These are phyloP conservation scores for Anomalospiza imberbis DNA, from an alignment of 2,797 vertebrate species.

Conservation along the genomic window DNA sequence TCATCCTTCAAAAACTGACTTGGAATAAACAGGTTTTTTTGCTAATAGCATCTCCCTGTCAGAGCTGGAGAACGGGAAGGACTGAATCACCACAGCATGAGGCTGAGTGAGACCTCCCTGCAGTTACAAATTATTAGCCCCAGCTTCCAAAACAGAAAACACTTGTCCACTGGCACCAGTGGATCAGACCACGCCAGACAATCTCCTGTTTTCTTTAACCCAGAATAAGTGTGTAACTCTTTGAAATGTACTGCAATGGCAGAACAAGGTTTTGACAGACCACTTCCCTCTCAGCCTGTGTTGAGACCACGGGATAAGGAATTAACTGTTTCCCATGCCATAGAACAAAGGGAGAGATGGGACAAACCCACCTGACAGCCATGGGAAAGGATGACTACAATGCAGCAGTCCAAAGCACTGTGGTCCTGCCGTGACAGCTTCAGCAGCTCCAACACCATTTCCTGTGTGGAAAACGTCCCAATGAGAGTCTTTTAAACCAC, in stretches of 20 bases:
- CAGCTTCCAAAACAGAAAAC: fast-evolving
- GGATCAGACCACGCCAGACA: not conserved
- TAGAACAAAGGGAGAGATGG: not conserved
- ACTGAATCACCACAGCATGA: fast-evolving
- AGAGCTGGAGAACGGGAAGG: not conserved
- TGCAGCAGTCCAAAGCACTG: constrained; percentile 83
- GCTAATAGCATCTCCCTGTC: not conserved
- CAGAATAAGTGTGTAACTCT: not conserved
- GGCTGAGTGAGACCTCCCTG: not conserved
- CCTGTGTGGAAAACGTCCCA: constrained; percentile 51
- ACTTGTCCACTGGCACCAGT: not conserved
- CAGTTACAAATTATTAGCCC: fast-evolving
- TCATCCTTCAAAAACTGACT: not conserved
- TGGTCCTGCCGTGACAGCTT: constrained; percentile 81
- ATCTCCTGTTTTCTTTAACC: not conserved
- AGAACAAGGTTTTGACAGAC: not conserved
- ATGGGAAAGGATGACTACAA: constrained; percentile 91
- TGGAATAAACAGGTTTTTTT: not conserved
- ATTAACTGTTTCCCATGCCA: fast-evolving
- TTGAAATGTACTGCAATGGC: fast-evolving
- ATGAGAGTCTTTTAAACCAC: fast-evolving
- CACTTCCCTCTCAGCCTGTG: not conserved
- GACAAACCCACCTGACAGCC: constrained; percentile 84
- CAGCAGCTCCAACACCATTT: constrained; percentile 77
- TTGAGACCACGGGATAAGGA: fast-evolving